phyloP scores from a whole-genome alignment of 1,140 invertebrate genomes.

The Heliconius nattereri region DNA sequence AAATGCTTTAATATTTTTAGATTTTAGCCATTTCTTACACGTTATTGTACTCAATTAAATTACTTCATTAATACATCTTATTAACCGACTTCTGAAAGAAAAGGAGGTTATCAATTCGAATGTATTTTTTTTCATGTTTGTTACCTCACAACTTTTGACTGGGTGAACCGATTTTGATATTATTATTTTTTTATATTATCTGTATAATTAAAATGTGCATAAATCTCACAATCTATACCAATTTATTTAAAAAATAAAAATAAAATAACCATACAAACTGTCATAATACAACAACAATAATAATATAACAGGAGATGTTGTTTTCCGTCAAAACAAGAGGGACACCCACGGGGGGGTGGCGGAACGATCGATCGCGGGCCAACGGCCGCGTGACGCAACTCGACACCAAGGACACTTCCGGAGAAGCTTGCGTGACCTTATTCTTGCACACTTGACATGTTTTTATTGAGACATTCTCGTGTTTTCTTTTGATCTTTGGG shows the following conservation, averaged over 20 bases:
- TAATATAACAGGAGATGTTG: not conserved
- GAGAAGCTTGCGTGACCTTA: conserved; percentile 37
- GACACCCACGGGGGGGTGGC: not conserved
- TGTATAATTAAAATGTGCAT: too few relatives aligned
- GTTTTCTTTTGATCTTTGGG: not conserved
- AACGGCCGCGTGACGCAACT: conserved; percentile 44
- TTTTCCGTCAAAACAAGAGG: not conserved
- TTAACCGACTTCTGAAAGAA: too few relatives aligned
- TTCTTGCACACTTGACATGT: conserved; percentile 18
- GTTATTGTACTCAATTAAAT: too few relatives aligned
- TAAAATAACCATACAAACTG: not conserved
- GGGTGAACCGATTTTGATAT: too few relatives aligned
- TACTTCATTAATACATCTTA: too few relatives aligned
- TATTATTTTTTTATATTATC: too few relatives aligned
- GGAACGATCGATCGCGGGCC: conserved; percentile 46
- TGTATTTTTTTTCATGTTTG: too few relatives aligned
- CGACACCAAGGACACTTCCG: conserved; percentile 40
- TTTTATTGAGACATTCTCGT: not conserved
- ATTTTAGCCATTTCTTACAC: too few relatives aligned
- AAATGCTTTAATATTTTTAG: too few relatives aligned
- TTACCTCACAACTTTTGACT: too few relatives aligned
- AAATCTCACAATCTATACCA: too few relatives aligned
- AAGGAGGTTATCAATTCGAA: too few relatives aligned
- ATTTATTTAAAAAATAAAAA: not conserved
- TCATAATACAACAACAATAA: not conserved